A percentile compares a stretch with the other conserved stretches of the same genome.
Conservation (phyloP, 2,888 invertebrate species). For the Drosophila anceps region DNA sequence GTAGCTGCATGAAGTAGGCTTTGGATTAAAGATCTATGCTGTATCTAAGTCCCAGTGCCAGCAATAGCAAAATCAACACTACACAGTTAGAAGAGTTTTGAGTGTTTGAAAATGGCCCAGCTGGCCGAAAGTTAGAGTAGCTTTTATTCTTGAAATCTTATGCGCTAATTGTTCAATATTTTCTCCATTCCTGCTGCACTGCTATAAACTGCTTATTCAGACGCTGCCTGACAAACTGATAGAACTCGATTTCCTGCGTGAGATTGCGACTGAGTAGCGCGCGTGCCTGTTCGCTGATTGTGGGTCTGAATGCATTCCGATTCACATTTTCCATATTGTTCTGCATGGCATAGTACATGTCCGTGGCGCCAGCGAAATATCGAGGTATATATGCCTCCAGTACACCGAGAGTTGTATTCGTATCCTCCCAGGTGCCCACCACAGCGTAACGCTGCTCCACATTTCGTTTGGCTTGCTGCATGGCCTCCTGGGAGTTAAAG, state of each 20-base stretch:
- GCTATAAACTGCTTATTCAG: slow-evolving; percentile 92
- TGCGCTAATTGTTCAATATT: slow-evolving; percentile 36
- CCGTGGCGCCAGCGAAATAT: slow-evolving; percentile 91
- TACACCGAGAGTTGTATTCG: slow-evolving; percentile 91
- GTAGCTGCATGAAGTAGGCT: slow-evolving; percentile 54
- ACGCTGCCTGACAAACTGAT: slow-evolving; percentile 94
- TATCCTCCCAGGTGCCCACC: slow-evolving; percentile 94
- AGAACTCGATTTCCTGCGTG: slow-evolving; percentile 95
- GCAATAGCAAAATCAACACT: slow-evolving; percentile 11
- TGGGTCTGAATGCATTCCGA: slow-evolving; percentile 91
- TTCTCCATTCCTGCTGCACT: slow-evolving; percentile 84
- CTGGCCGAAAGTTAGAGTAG: slow-evolving; percentile 49
- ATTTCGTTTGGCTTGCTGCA: slow-evolving; percentile 92
- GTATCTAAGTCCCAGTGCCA: not conserved
- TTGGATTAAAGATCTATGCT: slow-evolving; percentile 18
- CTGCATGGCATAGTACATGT: slow-evolving; percentile 88
- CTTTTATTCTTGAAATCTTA: slow-evolving; percentile 52
- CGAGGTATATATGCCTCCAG: slow-evolving; percentile 81
- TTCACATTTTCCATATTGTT: slow-evolving; percentile 66
- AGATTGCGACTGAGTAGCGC: slow-evolving; percentile 92
- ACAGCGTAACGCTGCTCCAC: slow-evolving; percentile 94
- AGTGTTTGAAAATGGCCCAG: slow-evolving; percentile 37
- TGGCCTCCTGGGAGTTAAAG: slow-evolving; percentile 92
- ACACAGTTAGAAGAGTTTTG: slow-evolving; percentile 24
- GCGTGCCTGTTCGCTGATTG: slow-evolving; percentile 92